Evolutionary conservation across 1,140 invertebrate genomes (phyloP).

Genomic region (Helicorthomorpha holstii): DNA sequence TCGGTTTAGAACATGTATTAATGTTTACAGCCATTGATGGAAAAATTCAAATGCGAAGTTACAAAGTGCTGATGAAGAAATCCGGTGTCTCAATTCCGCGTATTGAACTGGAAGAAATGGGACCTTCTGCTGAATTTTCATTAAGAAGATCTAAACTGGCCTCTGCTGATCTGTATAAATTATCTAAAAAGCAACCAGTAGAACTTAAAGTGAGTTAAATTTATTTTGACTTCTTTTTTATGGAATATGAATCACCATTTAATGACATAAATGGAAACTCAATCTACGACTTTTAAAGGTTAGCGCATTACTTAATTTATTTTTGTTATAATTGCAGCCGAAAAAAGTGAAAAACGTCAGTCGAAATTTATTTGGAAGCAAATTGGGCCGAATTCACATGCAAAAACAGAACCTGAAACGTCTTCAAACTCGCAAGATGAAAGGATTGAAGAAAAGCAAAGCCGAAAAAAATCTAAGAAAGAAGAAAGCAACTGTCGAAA

Average conservation of each 20-base stretch:
- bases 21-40: constrained; percentile 69
- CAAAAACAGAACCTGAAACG: constrained; percentile 67
- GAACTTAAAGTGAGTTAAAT: constrained; percentile 29
- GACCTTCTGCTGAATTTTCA: constrained; percentile 75
- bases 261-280: too few species aligned
- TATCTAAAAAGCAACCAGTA: constrained; percentile 66
- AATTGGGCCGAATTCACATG: constrained; percentile 81
- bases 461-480: constrained; percentile 20
- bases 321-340: constrained; percentile 28
- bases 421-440: constrained; percentile 86
- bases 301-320: too few species aligned
- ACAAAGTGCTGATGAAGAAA: constrained; percentile 76
- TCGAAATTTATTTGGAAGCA: constrained; percentile 69
- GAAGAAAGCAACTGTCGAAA: background rate
- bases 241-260: background rate
- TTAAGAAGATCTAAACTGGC: constrained; percentile 72
- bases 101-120: constrained; percentile 85
- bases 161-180: constrained; percentile 76
- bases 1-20: constrained; percentile 83
- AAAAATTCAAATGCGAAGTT: constrained; percentile 67
- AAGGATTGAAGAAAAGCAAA: constrained; percentile 61
- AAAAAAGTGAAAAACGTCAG: constrained; percentile 83
- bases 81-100: constrained; percentile 69
- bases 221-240: background rate
- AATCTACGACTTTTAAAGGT: too few species aligned